A percentile compares a stretch with the other conserved stretches of the same genome.
phyloP scores from a whole-genome alignment of 2,888 invertebrate species.

The Antheraea assamensis region DNA sequence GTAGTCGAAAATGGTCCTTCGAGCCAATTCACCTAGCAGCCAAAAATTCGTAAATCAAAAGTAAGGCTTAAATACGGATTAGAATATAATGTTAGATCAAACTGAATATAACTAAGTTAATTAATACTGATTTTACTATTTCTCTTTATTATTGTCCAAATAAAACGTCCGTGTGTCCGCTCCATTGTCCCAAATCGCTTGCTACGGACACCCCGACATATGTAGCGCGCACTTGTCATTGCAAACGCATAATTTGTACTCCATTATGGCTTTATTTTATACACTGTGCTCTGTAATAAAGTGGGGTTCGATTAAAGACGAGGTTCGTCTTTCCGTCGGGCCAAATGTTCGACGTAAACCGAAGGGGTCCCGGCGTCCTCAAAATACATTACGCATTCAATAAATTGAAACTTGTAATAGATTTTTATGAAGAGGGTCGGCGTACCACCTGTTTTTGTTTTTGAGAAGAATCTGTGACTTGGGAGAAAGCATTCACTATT shows the following conservation, averaged over 20 bases:
- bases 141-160: background rate
- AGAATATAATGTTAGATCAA: background rate
- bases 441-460: conserved; percentile 62
- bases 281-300: conserved; percentile 63
- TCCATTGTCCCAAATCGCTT: conserved; percentile 45
- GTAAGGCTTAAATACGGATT: background rate
- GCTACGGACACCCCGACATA: conserved; percentile 76
- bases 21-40: background rate
- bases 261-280: conserved; percentile 71
- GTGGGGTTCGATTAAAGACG: conserved; percentile 71
- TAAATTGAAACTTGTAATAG: conserved; percentile 75
- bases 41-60: background rate
- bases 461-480: conserved; percentile 23
- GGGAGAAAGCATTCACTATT: no score
- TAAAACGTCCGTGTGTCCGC: conserved; percentile 42
- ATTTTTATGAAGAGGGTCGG: conserved; percentile 58
- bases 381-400: conserved; percentile 76
- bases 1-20: background rate
- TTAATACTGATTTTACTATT: background rate
- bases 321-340: conserved; percentile 72
- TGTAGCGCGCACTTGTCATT: conserved; percentile 75
- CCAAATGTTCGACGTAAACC: conserved; percentile 68
- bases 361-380: conserved; percentile 43
- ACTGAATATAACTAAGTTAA: background rate
- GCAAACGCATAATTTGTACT: conserved; percentile 74